Evolutionary conservation across 1,140 invertebrate genomes (phyloP).

Genomic region (Spodoptera litura): DNA sequence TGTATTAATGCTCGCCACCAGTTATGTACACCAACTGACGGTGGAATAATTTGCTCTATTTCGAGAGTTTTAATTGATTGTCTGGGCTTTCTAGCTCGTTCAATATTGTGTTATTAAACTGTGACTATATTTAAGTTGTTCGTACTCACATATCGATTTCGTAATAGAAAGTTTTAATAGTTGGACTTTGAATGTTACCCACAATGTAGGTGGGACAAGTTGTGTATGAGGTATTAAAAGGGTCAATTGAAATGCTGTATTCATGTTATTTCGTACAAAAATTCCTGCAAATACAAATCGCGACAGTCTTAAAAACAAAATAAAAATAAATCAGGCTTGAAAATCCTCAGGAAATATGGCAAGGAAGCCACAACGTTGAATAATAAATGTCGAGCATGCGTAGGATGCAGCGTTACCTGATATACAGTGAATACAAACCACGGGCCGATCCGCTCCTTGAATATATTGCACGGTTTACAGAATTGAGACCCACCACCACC

Average conservation of each 20-base stretch:
- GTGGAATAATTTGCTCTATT: not conserved
- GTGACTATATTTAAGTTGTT: too few species aligned
- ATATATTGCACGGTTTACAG: not conserved
- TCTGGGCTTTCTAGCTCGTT: too few species aligned
- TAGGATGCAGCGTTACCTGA: conserved; percentile 12
- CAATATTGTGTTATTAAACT: too few species aligned
- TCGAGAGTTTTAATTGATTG: not conserved
- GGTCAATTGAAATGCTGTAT: too few species aligned
- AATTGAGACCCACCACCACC: not conserved
- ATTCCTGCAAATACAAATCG: too few species aligned
- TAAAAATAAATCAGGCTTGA: conserved; percentile 29
- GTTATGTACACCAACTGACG: not conserved
- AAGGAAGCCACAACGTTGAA: conserved; percentile 3
- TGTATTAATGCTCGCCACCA: conserved; percentile 1
- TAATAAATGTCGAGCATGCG: conserved; percentile 26
- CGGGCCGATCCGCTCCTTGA: not conserved
- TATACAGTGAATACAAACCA: conserved; percentile 14
- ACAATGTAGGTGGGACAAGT: too few species aligned
- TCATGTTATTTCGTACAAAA: too few species aligned
- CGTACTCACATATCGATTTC: too few species aligned
- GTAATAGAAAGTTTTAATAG: too few species aligned
- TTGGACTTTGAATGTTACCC: too few species aligned
- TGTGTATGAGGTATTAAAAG: too few species aligned
- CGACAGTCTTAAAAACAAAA: not conserved
- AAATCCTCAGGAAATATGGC: conserved; percentile 29